phyloP scores from a whole-genome alignment of 2,797 vertebrate genomes.

The Phylloscopus collybita region DNA sequence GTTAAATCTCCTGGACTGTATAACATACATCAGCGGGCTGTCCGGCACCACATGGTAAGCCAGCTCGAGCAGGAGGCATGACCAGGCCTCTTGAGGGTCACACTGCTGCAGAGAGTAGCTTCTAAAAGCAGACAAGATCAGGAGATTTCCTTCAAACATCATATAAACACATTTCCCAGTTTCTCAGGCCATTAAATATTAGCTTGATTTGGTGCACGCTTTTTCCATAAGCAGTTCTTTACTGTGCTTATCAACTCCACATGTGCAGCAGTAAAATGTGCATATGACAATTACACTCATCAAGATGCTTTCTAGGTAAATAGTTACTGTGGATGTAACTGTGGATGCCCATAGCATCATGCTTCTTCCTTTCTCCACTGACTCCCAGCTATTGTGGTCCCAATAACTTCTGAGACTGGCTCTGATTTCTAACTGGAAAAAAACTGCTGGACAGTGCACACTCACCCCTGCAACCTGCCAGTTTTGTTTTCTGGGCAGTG shows the following conservation, averaged over 20 bases:
- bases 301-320: background rate
- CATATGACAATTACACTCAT: background rate
- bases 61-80: background rate
- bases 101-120: background rate
- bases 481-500: background rate
- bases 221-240: background rate
- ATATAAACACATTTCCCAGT: background rate
- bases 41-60: conserved; percentile 90
- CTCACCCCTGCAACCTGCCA: background rate
- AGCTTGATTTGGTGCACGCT: background rate
- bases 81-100: background rate
- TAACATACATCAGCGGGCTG: conserved; percentile 83
- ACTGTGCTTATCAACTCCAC: background rate
- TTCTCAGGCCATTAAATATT: background rate
- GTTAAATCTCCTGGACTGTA: conserved; percentile 81
- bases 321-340: background rate
- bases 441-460: background rate
- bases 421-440: background rate
- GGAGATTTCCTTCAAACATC: background rate
- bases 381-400: background rate
- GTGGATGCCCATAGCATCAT: background rate
- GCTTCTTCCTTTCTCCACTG: background rate
- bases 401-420: background rate
- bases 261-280: background rate
- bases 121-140: background rate